These are phyloP conservation scores for Neodiprion lecontei DNA, from an alignment of 1,140 invertebrate genomes.

Conservation along the genomic window DNA sequence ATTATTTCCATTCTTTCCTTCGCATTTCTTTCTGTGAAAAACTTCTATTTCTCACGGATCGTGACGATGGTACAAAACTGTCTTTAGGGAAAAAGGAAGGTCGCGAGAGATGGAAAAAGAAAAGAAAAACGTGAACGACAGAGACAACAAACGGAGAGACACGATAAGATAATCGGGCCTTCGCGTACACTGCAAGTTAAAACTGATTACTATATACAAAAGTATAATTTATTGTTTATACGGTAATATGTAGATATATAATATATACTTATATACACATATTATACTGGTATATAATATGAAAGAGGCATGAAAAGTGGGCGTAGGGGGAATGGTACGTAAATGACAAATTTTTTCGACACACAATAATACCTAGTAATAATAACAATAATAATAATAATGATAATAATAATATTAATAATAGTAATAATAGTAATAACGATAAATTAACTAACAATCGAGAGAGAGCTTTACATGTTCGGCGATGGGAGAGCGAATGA, in stretches of 20 bases:
- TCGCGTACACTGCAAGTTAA: constrained; percentile 41
- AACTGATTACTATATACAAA: too few species aligned
- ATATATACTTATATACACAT: not conserved
- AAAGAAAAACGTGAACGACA: constrained; percentile 16
- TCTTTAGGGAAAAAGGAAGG: not conserved
- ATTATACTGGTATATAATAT: not conserved
- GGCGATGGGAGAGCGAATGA: too few species aligned
- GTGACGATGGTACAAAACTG: not conserved
- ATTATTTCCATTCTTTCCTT: too few species aligned
- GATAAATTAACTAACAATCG: not conserved
- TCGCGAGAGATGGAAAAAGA: not conserved
- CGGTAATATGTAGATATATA: too few species aligned
- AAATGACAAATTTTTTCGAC: too few species aligned
- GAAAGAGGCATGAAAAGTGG: too few species aligned
- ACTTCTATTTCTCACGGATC: not conserved
- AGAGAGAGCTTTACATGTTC: not conserved
- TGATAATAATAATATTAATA: not conserved
- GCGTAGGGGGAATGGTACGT: too few species aligned
- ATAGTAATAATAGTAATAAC: not conserved
- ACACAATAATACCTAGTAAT: too few species aligned
- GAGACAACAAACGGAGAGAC: constrained; percentile 1
- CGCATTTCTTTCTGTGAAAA: too few species aligned
- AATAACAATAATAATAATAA: too few species aligned
- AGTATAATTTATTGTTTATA: too few species aligned
- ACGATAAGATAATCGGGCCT: constrained; percentile 29